Evolutionary conservation across 2,888 invertebrate genomes (phyloP).

Genomic region (Antitype chi): DNA sequence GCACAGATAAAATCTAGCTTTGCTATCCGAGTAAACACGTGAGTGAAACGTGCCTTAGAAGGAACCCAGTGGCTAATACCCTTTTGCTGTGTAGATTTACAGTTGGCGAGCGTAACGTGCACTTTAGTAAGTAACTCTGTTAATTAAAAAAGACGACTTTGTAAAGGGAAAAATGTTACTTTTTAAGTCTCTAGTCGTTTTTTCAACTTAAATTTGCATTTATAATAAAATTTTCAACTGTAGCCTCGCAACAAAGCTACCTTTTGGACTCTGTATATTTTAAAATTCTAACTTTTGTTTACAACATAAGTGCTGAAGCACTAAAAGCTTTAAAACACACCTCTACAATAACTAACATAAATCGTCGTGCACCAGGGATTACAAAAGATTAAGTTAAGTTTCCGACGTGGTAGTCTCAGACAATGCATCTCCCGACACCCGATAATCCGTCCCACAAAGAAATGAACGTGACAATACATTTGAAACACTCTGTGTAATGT

Average conservation of each 20-base stretch:
- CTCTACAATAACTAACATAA: constrained; percentile 26
- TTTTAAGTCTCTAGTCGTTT: constrained; percentile 17
- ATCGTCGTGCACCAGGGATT: constrained; percentile 35
- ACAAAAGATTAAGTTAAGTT: constrained; percentile 43
- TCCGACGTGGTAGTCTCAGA: constrained; percentile 26
- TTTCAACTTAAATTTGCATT: constrained; percentile 31
- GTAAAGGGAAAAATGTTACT: constrained; percentile 18
- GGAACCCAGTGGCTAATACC: constrained; percentile 60
- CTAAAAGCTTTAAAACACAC: constrained; percentile 17
- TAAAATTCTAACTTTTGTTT: not conserved
- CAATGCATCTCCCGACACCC: constrained; percentile 44
- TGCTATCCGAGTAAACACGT: constrained; percentile 62
- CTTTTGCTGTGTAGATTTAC: constrained; percentile 58
- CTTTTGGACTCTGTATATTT: not conserved
- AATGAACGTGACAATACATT: constrained; percentile 61
- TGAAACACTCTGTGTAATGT: constrained; percentile 42
- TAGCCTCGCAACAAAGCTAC: not conserved
- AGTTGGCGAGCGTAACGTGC: constrained; percentile 34
- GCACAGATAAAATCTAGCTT: constrained; percentile 68
- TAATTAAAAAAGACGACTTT: constrained; percentile 55
- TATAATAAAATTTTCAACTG: constrained; percentile 13
- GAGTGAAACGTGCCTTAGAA: constrained; percentile 60
- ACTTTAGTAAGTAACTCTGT: constrained; percentile 44
- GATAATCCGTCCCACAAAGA: constrained; percentile 60
- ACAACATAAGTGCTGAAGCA: not conserved